phyloP scores from a whole-genome alignment of 2,888 invertebrate species.

The Acanthopleura granulata region DNA sequence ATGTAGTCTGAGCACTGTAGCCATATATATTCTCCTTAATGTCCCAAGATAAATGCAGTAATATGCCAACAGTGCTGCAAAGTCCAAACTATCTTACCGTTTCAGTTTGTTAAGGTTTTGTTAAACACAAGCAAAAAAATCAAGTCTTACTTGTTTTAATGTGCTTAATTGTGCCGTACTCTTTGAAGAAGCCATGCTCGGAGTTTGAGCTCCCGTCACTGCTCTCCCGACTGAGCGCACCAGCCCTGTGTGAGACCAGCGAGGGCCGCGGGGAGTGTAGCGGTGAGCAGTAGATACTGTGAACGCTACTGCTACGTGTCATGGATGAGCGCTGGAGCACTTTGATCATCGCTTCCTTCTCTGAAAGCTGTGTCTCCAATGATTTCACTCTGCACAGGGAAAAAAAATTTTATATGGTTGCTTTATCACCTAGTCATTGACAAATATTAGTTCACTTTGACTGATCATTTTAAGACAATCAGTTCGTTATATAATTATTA shows the following conservation, averaged over 20 bases:
- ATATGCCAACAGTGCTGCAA: too few relatives aligned
- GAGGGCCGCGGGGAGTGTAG: conserved; percentile 66
- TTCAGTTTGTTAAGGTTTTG: too few relatives aligned
- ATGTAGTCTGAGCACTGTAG: too few relatives aligned
- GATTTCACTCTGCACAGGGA: conserved; percentile 77
- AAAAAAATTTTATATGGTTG: conserved; percentile 8
- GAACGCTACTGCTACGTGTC: conserved; percentile 60
- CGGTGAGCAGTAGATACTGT: conserved; percentile 59
- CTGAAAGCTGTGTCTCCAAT: conserved; percentile 87
- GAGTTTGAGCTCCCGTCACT: conserved; percentile 30
- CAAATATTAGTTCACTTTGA: not conserved
- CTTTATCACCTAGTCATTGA: not conserved
- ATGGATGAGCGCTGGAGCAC: conserved; percentile 78
- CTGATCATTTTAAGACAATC: too few relatives aligned
- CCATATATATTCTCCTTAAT: too few relatives aligned
- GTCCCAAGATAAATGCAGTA: too few relatives aligned
- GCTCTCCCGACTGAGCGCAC: conserved; percentile 41
- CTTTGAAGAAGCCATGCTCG: conserved; percentile 35
- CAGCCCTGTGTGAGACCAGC: conserved; percentile 43
- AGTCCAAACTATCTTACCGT: too few relatives aligned
- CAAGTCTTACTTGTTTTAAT: conserved; percentile 48
- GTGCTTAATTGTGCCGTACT: conserved; percentile 46
- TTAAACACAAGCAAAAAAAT: too few relatives aligned
- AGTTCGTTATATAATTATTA: too few relatives aligned
- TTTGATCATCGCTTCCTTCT: conserved; percentile 90